Evolutionary conservation across 2,888 invertebrate species (phyloP), one percentile per base, ranked within the genome.

Genomic region (Hofmannophila pseudospretella): DNA sequence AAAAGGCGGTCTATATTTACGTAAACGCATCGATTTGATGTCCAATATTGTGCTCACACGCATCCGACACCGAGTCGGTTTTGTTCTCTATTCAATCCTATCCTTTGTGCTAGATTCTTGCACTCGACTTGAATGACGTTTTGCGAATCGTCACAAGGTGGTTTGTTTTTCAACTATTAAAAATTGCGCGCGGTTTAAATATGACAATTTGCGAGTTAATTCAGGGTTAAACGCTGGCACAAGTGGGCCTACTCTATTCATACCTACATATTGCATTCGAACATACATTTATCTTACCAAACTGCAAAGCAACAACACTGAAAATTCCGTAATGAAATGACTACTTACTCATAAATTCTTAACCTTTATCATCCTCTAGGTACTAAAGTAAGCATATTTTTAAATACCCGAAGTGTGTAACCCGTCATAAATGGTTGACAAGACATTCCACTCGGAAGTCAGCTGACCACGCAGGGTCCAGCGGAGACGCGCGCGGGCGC

Each of bases 1-100:
- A 81, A 79, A 79, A 71, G 71, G 57, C 73, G 66, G 67, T 70
- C 74, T 67, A 71, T 84, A 81, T 84, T 84, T 84, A 85, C 82
- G 81, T 85, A 82, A 84, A 82, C 74, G 80, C 73, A 72, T 75
- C 72, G 66, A 58, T 75, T 80, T 77, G 79, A 80, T 70, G 75
- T 75, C 75, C 77, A 79, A 82, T 75, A 74, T 78, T 74, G 68
- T 75, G 62, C 67, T 63, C 59, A 48, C 53, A 67, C 65, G 67
- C 71, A 75, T 71, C 72, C 67, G 70, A 79, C 70, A 67, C 65
- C 69, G 68, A 67, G 63, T 70, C 57, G 51, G 57, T 61, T 67
- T 62, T 44, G 44, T 51, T 58, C 55, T 54, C 64, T 44, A 50
- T 57, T 65, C 58, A 58, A 58, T 60, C 63, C 54, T 68, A 58